These are phyloP conservation scores for Ophthalmolycus amberensis DNA, from an alignment of 2,113 vertebrate genomes.

Conservation along the genomic window DNA sequence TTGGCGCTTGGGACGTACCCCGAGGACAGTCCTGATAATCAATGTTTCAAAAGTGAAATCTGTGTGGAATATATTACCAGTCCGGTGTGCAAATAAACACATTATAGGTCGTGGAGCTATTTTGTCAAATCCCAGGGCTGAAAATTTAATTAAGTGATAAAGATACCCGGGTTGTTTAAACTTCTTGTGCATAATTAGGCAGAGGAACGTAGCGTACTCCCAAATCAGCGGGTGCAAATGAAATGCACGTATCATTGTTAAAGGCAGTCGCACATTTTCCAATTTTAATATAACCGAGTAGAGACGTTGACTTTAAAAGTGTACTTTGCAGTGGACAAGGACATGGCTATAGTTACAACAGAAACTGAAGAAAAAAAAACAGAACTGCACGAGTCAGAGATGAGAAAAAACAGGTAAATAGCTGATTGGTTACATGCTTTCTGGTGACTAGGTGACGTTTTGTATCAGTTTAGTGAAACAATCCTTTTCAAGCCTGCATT, in stretches of 20 bases:
- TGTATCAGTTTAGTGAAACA: background rate
- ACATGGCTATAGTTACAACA: background rate
- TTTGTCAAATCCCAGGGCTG: conserved; percentile 37
- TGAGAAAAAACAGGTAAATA: background rate
- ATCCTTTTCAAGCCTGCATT: background rate
- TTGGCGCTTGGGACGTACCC: background rate
- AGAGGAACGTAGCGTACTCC: conserved; percentile 23
- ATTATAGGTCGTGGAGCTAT: conserved; percentile 16
- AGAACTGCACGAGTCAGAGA: background rate
- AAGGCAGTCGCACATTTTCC: background rate
- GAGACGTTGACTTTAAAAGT: background rate
- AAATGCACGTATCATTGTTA: conserved; percentile 6
- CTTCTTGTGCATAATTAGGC: conserved; percentile 34
- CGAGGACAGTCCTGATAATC: conserved; percentile 34
- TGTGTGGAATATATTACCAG: conserved; percentile 27
- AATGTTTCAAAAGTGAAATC: conserved; percentile 33
- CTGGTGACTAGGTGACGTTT: background rate
- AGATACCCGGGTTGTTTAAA: conserved; percentile 42
- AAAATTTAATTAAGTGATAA: conserved; percentile 53
- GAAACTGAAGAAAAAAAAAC: background rate
- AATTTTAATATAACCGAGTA: background rate
- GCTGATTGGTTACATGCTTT: background rate
- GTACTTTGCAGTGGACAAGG: background rate
- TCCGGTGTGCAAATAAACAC: conserved; percentile 29
- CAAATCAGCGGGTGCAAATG: conserved; percentile 18